These are phyloP conservation scores for Notothenia coriiceps DNA, from an alignment of 2,113 vertebrate genomes.

Conservation along the genomic window DNA sequence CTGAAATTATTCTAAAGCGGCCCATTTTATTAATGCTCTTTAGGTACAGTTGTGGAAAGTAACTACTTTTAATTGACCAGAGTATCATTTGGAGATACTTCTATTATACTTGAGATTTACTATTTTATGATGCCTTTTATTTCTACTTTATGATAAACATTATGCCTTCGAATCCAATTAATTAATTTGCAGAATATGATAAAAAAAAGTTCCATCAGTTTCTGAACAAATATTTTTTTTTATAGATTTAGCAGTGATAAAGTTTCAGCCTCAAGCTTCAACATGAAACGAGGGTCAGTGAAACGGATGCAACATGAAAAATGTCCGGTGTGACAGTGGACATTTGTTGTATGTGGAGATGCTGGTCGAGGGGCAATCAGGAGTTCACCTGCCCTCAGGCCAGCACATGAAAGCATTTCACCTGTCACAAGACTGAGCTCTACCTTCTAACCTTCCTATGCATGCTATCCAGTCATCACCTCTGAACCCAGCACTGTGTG, in stretches of 20 bases:
- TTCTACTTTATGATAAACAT: background rate
- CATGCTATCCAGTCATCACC: constrained; percentile 36
- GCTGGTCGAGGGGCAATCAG: constrained; percentile 29
- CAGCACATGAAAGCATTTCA: constrained; percentile 73
- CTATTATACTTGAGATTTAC: background rate
- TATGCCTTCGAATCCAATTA: background rate
- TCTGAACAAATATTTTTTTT: too few species aligned
- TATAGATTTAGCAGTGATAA: background rate
- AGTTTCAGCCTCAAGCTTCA: background rate
- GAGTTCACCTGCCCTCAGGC: constrained; percentile 61
- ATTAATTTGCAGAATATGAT: background rate
- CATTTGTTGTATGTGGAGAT: constrained; percentile 36
- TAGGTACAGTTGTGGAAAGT: background rate
- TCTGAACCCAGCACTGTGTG: constrained; percentile 47
- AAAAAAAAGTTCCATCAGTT: background rate
- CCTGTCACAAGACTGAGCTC: constrained; percentile 61
- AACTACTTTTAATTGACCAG: too few species aligned
- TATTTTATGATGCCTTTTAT: background rate
- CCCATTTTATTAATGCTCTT: background rate
- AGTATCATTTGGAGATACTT: too few species aligned
- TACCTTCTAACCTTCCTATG: constrained; percentile 51
- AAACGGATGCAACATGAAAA: background rate
- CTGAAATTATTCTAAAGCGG: background rate
- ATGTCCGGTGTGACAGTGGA: background rate
- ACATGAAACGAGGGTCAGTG: background rate